Evolutionary conservation across 2,797 vertebrate species (phyloP), one percentile per base, ranked within the genome.

Genomic region (Pipistrellus kuhlii): DNA sequence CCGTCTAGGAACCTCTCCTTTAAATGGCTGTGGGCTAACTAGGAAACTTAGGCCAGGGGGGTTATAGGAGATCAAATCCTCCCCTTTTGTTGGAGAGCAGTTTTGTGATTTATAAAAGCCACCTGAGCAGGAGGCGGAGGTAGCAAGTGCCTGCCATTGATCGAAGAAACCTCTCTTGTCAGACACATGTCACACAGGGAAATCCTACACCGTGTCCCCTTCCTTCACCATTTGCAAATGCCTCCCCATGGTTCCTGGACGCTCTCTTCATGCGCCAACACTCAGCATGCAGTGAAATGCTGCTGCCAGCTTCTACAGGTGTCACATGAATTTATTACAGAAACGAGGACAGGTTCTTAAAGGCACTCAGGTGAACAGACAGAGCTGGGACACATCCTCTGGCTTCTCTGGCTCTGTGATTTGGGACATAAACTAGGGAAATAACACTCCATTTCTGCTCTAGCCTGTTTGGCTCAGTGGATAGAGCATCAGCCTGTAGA

Each of bases 371-470:
- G 44, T 0, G 7, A 25, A 81, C 6, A 72, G 91, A 83, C 92
- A 83, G 46, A 17, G 13, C n/a, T 0, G 0, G 93, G 94, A 90
- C 62, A 20, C 4, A 64, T 35, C 82, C 75, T 94, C 87, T 85
- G 88, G 87, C 83, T 76, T 93, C 71, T 93, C 77, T 94, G 89
- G 77, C 82, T 91, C n/a, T 20, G 8, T 51, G 59, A 86, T 86
- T 83, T 32, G 69, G 68, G 88, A 84, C 59, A 69, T 68, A 75
- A 93, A 23, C 41, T 21, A 4, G 21, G 14, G 18, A 94, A 93
- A 82, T 59, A 9, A 53, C 73, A 48, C 62, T 27, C 35, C 15
- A 66, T 68, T 96, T 80, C 64, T 15, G 2, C 25, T 27, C 25
- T 59, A 12, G 23, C 25, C 5, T 0, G 25, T 59, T 59, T 59